Evolutionary conservation across 2,797 vertebrate genomes (phyloP).

Genomic region (Peromyscus melanophrys): DNA sequence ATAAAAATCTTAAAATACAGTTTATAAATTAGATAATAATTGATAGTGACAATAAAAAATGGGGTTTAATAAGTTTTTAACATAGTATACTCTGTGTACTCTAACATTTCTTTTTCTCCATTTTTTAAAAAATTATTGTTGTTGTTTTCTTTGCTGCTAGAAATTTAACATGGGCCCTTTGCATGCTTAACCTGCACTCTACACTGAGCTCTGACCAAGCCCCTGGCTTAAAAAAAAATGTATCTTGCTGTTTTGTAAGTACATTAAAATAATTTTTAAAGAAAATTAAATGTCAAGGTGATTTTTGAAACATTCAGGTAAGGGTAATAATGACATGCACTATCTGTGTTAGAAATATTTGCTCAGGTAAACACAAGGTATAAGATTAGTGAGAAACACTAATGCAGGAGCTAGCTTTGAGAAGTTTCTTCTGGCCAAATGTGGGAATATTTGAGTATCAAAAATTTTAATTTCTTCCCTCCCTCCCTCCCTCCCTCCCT

Average conservation of each 20-base stretch:
- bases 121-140: neutral
- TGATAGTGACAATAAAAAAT: constrained; percentile 28
- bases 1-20: constrained; percentile 27
- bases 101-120: constrained; percentile 51
- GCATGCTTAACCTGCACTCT: neutral
- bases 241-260: neutral
- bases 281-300: constrained; percentile 50
- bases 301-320: constrained; percentile 44
- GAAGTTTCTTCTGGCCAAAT: neutral
- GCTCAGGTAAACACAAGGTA: constrained; percentile 61
- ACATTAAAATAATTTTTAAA: constrained; percentile 53
- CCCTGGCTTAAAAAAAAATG: neutral
- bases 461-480: neutral
- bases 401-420: constrained; percentile 15
- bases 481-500: too few relatives aligned
- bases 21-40: constrained; percentile 14
- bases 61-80: constrained; percentile 55
- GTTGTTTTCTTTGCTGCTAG: neutral
- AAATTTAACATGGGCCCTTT: neutral
- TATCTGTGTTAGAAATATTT: constrained; percentile 78
- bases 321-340: constrained; percentile 54
- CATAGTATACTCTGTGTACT: neutral
- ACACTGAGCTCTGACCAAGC: neutral
- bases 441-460: neutral
- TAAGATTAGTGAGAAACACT: neutral